Base-by-base conservation (phyloP, 92 coral and sea anemone species). In the Scolanthus callimorphus region DNA sequence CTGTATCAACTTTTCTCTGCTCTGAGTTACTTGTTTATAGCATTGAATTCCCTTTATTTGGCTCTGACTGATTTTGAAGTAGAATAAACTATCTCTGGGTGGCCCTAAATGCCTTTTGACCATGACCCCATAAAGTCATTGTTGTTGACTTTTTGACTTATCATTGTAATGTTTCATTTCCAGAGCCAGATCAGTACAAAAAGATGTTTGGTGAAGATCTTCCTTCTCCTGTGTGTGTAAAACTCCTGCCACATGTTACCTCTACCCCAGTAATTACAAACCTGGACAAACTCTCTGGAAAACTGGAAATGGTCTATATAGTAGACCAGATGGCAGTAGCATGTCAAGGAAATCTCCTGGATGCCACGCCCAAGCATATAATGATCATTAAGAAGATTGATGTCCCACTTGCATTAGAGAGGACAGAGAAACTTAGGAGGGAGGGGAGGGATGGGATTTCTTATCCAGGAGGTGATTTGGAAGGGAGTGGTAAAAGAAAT, bases 231-330 rank as follows among this genome's bases (percentile, higher is more conserved):
- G 27, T 55, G 2, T 88, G 96, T 38, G 59, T 78, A 20, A 69
- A 72, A 31, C 51, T 88, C 23, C 24, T 78, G 4, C 90, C 96
- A 20, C 52, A 47, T 4, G 31, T 78, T 31, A 6, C 19, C 39
- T 62, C 74, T 44, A 65, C 57, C 60, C 90, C 90, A 24, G 51
- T 73, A 20, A 49, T 88, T 8, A 60, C 66, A 59, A 77, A 78
- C 28, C 39, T 76, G 20, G 63, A 69, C 28, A 25, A 63, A 13
- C 31, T 60, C 20, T 67, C 57, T 25, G 39, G 62, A 26, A 63
- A 69, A 28, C 61, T 78, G 39, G 80, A 83, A 17, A 63, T 88
- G 25, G 65, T 88, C 2, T 88, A 83, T 27, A 57, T 69, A 1
- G 70, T 88, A 13, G 78, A 68, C 47, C 83, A 72, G 55, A 28